phyloP scores from a whole-genome alignment of 2,113 vertebrate genomes.

The Oreochromis tanganicae region DNA sequence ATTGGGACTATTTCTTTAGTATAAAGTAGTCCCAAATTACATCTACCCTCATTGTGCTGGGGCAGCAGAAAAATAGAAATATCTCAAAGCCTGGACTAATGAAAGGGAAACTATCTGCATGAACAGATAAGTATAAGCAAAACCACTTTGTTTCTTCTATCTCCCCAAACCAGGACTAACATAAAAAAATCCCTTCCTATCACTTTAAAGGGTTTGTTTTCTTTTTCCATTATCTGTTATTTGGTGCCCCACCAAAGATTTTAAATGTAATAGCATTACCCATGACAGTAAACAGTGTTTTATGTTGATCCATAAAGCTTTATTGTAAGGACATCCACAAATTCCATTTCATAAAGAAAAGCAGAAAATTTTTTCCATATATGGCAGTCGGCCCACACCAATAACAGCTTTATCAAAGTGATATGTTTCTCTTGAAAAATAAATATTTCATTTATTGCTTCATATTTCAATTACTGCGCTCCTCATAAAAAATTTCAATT shows the following conservation, averaged over 20 bases:
- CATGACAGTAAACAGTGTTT: not conserved
- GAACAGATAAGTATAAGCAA: not conserved
- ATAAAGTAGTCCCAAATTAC: not conserved
- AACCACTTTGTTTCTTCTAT: not conserved
- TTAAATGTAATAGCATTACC: not conserved
- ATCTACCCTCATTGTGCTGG: not conserved
- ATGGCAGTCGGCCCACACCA: not conserved
- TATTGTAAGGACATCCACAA: not conserved
- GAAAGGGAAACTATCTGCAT: not conserved
- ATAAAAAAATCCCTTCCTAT: not conserved
- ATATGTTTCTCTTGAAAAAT: slow-evolving; percentile 21
- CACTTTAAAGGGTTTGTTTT: not conserved
- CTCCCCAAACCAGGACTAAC: not conserved
- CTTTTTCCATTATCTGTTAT: not conserved
- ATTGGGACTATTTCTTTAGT: not conserved
- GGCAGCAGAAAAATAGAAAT: not conserved
- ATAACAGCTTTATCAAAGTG: slow-evolving; percentile 21
- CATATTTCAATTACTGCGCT: slow-evolving; percentile 39
- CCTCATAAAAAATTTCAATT: slow-evolving; percentile 57
- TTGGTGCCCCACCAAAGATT: not conserved
- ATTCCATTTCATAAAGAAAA: slow-evolving; percentile 9
- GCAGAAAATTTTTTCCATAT: not conserved
- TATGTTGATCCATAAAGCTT: slow-evolving; percentile 17
- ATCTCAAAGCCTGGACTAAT: not conserved
- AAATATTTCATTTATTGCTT: slow-evolving; percentile 49